Evolutionary conservation across 2,888 invertebrate species (phyloP).

Genomic region (Ochropleura leucogaster): DNA sequence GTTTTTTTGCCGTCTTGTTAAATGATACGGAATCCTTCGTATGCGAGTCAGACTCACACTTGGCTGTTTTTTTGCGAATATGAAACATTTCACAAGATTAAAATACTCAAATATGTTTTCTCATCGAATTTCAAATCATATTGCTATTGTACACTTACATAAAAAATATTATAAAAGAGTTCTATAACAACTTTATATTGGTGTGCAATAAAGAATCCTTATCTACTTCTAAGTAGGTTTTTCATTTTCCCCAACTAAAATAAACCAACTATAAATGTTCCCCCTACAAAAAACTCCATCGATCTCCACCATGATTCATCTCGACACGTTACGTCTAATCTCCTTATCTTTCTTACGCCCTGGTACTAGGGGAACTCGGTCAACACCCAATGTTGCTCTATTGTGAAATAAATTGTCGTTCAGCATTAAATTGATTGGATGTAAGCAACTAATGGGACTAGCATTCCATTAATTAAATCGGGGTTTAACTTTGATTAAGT

Average conservation of each 20-base stretch:
- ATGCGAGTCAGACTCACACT: too few relatives aligned
- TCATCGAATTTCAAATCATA: background rate
- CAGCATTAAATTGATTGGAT: constrained; percentile 45
- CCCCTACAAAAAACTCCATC: constrained; percentile 67
- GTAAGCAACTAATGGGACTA: constrained; percentile 30
- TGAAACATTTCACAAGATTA: background rate
- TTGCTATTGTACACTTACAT: background rate
- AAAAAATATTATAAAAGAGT: background rate
- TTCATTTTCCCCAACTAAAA: background rate
- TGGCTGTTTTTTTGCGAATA: too few relatives aligned
- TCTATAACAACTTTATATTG: background rate
- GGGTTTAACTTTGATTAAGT: constrained; percentile 37
- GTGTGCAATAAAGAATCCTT: background rate
- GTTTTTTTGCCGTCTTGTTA: too few relatives aligned
- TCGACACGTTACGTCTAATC: constrained; percentile 77
- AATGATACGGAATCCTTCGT: too few relatives aligned
- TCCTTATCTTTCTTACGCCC: constrained; percentile 68
- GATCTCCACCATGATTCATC: constrained; percentile 78
- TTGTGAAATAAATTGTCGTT: constrained; percentile 53
- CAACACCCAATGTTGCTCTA: constrained; percentile 13
- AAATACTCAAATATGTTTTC: background rate
- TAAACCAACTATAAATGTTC: background rate
- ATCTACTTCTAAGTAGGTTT: background rate
- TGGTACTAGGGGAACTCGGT: constrained; percentile 50
- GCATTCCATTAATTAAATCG: constrained; percentile 44